Conservation (phyloP, 1,140 invertebrate species). For the Tigriopus japonicus region DNA sequence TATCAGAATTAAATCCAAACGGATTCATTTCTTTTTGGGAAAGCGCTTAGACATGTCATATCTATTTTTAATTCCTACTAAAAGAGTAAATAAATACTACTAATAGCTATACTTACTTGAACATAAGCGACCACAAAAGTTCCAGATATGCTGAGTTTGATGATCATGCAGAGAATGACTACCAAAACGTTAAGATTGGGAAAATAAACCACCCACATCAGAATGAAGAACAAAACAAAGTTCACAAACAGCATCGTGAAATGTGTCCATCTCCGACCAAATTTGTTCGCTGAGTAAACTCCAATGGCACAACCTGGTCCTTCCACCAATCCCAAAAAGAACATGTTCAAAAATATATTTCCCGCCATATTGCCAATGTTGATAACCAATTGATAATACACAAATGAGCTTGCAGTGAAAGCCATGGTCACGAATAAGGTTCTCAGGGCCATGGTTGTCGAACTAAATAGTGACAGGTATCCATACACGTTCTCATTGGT, state of each 20-base stretch:
- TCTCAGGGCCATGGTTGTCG: background rate
- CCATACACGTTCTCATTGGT: background rate
- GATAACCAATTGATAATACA: conserved; percentile 7
- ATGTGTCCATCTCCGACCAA: background rate
- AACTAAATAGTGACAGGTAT: background rate
- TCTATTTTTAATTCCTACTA: too few species aligned
- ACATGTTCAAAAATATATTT: background rate
- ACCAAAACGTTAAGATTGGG: background rate
- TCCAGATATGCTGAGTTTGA: background rate
- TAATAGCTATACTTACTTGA: too few species aligned
- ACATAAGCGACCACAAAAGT: conserved; percentile 1
- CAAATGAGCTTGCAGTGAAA: background rate
- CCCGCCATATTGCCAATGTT: conserved; percentile 1
- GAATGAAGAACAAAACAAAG: background rate
- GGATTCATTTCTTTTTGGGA: too few species aligned
- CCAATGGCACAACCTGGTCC: background rate
- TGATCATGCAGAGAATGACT: background rate
- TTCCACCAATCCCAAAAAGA: background rate
- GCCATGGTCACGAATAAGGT: background rate
- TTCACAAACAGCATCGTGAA: background rate
- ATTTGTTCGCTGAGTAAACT: background rate
- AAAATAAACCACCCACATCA: background rate
- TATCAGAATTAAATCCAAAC: background rate
- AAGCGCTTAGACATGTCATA: background rate
- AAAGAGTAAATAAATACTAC: too few species aligned